Conservation (phyloP, 2,888 invertebrate species). For the Nysson spinosus region DNA sequence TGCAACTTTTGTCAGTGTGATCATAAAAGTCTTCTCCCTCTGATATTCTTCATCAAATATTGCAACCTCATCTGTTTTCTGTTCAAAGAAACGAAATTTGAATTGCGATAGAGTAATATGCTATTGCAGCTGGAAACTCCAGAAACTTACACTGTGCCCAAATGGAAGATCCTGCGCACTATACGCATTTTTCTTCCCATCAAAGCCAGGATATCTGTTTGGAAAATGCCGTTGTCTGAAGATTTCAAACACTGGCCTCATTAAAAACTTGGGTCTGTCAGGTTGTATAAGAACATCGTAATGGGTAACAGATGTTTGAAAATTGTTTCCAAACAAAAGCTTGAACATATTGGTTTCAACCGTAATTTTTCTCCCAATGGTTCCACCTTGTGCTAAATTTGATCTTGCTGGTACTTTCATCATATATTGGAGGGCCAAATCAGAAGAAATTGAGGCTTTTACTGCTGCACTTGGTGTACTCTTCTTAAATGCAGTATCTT, state of each 20-base stretch:
- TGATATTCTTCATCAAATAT: conserved; percentile 73
- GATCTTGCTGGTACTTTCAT: conserved; percentile 59
- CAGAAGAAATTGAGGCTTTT: background rate
- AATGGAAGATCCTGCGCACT: conserved; percentile 78
- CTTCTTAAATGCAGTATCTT: background rate
- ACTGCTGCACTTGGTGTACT: background rate
- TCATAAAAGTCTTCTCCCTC: conserved; percentile 73
- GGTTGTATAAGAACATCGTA: conserved; percentile 89
- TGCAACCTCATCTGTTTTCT: conserved; percentile 65
- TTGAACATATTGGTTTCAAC: conserved; percentile 84
- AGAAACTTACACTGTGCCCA: conserved; percentile 63
- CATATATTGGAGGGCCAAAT: background rate
- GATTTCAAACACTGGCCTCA: conserved; percentile 78
- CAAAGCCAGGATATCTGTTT: conserved; percentile 82
- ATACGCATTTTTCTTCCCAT: conserved; percentile 85
- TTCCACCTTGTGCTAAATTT: conserved; percentile 66
- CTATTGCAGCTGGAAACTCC: background rate
- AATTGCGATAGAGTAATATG: background rate
- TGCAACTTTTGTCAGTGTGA: conserved; percentile 80
- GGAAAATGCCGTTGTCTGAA: conserved; percentile 75
- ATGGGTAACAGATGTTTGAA: conserved; percentile 80
- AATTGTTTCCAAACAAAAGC: conserved; percentile 78
- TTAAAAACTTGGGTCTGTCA: conserved; percentile 83
- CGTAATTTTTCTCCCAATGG: conserved; percentile 75
- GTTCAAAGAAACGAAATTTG: background rate